Evolutionary conservation across 1,140 invertebrate species (phyloP), one percentile per base, ranked within the genome.

Genomic region (Nebria ingens): DNA sequence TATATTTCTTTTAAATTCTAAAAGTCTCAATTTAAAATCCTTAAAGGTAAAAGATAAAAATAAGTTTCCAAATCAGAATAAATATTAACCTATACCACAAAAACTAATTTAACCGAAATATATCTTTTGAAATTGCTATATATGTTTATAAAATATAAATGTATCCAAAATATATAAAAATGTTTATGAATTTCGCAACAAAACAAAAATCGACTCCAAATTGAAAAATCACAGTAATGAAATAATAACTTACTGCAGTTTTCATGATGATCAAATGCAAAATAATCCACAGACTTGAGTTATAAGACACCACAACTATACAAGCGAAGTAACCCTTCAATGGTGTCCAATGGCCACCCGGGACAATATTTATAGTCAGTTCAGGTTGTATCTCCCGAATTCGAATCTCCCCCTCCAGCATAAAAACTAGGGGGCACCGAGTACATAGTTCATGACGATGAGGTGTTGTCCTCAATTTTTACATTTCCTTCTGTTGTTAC

Each of bases 381-480:
- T 45, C 9, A 12, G 9, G 40, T 34, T 45, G 40, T n/a, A n/a
- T 45, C 40, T 45, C 40, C 40, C 40, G 40, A 45, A 45, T 11
- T 45, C 15, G 9, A 3, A 4, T 17, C 40, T 17, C 40, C 4
- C 40, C 40, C 9, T 4, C 40, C n/a, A 34, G 6, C 25, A 6
- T 9, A 34, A 34, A 17, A 12, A 45, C 15, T n/a, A n/a, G n/a
- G n/a, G n/a, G n/a, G n/a, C n/a, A n/a, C n/a, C n/a, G n/a, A n/a
- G n/a, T n/a, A n/a, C n/a, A n/a, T n/a, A n/a, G n/a, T 45, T 45
- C 40, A 45, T 17, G n/a, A 29, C 25, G 13, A 29, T 29, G 40
- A 11, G 6, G 6, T 45, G 40, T 34, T 45, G 40, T 45, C 40
- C 40, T 45, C 40, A 45, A 45, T 45, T 45, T 45, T 45, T 17